Percentiles rank a stretch among this genome's conserved stretches.
Conservation (phyloP, 2,797 vertebrate species). For the Selene dorsalis region DNA sequence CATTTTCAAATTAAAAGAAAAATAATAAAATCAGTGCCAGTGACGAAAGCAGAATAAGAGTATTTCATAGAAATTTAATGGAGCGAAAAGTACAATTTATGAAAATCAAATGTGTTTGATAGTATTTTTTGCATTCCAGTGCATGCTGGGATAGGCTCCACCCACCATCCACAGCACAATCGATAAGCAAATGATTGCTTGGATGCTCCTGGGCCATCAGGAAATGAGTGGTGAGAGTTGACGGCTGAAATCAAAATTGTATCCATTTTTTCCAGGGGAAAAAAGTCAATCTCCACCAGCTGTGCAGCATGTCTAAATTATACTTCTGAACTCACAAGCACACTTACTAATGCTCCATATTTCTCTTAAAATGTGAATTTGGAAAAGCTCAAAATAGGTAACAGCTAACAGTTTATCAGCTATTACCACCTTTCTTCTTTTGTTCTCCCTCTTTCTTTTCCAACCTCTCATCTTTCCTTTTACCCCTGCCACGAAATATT, state of each 20-base stretch:
- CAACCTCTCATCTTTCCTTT: conserved; percentile 17
- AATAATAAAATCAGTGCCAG: too few species aligned
- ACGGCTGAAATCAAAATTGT: not conserved
- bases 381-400: conserved; percentile 26
- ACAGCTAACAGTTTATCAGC: conserved; percentile 10
- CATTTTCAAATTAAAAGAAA: too few species aligned
- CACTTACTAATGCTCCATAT: not conserved
- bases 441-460: not conserved
- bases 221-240: not conserved
- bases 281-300: not conserved
- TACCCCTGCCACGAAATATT: not conserved
- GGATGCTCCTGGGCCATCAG: not conserved
- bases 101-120: not conserved
- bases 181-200: not conserved
- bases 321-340: conserved; percentile 12
- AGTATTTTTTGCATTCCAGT: not conserved
- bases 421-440: conserved; percentile 20
- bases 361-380: conserved; percentile 19
- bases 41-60: too few species aligned
- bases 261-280: not conserved
- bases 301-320: conserved; percentile 5
- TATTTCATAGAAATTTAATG: too few species aligned
- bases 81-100: too few species aligned
- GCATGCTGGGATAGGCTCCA: not conserved
- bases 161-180: not conserved